Evolutionary conservation across 2,113 vertebrate genomes (phyloP).

Genomic region (Serilophus lunatus): DNA sequence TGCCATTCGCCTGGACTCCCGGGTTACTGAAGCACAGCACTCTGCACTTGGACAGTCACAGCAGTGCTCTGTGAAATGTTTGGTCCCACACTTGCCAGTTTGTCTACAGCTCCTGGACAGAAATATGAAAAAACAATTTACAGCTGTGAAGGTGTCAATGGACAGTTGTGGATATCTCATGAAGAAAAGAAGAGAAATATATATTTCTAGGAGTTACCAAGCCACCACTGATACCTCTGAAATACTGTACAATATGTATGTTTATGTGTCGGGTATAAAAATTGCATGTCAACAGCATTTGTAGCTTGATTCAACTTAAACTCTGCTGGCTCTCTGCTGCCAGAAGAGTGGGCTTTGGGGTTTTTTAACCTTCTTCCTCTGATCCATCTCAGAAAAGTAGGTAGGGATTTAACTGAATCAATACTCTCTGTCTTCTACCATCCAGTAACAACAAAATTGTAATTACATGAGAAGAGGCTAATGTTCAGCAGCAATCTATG

Average conservation of each 20-base stretch:
- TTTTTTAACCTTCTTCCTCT: neutral
- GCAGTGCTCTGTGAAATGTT: neutral
- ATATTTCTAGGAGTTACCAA: neutral
- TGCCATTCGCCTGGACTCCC: neutral
- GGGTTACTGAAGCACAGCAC: accelerated
- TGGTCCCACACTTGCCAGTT: neutral
- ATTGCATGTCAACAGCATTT: neutral
- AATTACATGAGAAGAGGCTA: neutral
- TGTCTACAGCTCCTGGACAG: neutral
- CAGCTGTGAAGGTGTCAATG: neutral
- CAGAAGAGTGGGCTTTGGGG: neutral
- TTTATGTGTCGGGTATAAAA: neutral
- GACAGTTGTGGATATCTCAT: neutral
- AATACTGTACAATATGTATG: neutral
- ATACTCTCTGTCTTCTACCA: neutral
- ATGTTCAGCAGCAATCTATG: neutral
- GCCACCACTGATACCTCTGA: neutral
- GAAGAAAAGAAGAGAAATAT: neutral
- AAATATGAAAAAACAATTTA: neutral
- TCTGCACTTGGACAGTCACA: neutral
- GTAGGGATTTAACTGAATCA: neutral
- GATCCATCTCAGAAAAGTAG: neutral
- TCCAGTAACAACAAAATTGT: neutral
- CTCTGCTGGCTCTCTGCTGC: neutral
- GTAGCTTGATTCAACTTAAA: neutral